A percentile compares a stretch with the other conserved stretches of the same genome.
Evolutionary conservation across 2,113 vertebrate genomes (phyloP).

Genomic region (Eidolon helvum): DNA sequence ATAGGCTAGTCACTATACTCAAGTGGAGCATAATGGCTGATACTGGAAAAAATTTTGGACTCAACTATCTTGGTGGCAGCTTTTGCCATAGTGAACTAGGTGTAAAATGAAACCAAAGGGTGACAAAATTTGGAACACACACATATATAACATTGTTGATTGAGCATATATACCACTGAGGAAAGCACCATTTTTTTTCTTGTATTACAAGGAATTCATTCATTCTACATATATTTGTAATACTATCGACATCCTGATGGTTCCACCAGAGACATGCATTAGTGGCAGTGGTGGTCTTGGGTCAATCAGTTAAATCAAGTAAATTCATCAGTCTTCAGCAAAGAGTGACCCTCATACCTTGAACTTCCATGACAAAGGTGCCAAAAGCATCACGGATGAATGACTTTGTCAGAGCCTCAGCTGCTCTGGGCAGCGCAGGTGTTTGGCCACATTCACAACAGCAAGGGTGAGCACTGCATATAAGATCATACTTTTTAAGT

Average conservation of each 20-base stretch:
- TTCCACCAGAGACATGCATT: not conserved
- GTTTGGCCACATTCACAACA: not conserved
- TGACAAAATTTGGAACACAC: not conserved
- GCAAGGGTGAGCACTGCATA: not conserved
- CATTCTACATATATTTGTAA: not conserved
- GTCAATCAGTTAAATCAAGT: not conserved
- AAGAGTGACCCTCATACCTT: not conserved
- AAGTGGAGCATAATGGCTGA: not conserved
- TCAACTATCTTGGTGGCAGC: not conserved
- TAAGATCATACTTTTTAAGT: not conserved
- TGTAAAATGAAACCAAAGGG: not conserved
- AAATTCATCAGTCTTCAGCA: not conserved
- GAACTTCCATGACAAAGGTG: not conserved
- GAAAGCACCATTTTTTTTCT: not conserved
- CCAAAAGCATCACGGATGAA: not conserved
- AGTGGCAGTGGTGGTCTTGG: not conserved
- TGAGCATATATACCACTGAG: not conserved
- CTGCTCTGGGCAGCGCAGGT: not conserved
- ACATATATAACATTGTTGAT: not conserved
- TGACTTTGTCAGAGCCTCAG: not conserved
- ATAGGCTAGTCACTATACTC: not conserved
- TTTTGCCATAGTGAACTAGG: not conserved
- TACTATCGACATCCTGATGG: not conserved
- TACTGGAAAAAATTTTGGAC: not conserved
- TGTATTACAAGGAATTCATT: not conserved